Evolutionary conservation across 2,113 vertebrate species (phyloP), one percentile per base, ranked within the genome.

Genomic region (Saccopteryx leptura): DNA sequence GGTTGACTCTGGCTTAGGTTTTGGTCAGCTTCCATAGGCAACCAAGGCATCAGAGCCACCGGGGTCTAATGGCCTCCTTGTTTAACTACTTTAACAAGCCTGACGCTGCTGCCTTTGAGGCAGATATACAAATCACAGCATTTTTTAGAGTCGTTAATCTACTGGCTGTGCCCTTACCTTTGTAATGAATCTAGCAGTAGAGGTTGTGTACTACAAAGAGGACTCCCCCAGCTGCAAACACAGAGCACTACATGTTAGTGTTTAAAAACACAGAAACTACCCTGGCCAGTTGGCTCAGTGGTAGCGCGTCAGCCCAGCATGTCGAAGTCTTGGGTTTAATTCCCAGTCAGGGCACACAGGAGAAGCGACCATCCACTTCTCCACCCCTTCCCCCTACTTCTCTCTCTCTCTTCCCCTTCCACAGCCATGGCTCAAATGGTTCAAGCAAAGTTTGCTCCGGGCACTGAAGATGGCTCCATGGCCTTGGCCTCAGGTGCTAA

Each of bases 71-170:
- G 83, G 17, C 9, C 33, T 75, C 50, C 24, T 26, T 50, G 52
- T 74, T 66, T 66, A 75, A 68, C 75, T 24, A 52, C 18, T 50
- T n/a, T 15, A 88, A 39, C 17, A 83, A 83, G 52, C 56, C 80
- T 39, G 72, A 69, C 71, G 81, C 80, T 96, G 9, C 66, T 91
- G 54, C n/a, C 68, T 92, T 58, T 88, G 60, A 54, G 54, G 84
- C 81, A 97, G 74, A 92, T 15, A 90, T 1, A 75, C 66, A 93
- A 94, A 94, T 93, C 76, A 80, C 15, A 85, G 24, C 84, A 86
- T 88, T 68, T 84, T n/a, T 48, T 69, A 3, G 58, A 80, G 48
- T 90, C 26, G 5, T 61, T 46, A 63, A 63, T 66, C 69, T 88
- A 9, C 3, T 6, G 26, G 9, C n/a, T 91, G n/a, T 79, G 26